phyloP scores from a whole-genome alignment of 2,113 vertebrate species.

The Labrus mixtus region DNA sequence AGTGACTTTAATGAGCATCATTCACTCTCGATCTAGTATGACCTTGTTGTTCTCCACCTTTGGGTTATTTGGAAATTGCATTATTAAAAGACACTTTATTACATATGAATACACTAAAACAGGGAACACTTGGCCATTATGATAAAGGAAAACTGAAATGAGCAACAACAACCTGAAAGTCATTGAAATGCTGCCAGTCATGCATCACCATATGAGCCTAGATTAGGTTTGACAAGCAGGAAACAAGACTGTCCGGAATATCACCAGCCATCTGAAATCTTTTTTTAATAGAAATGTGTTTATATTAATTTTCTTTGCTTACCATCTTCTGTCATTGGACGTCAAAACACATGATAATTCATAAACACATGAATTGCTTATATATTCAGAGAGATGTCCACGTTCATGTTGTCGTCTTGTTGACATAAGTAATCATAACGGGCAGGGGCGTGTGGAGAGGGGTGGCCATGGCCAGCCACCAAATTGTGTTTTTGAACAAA shows the following conservation, averaged over 20 bases:
- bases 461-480: too few relatives aligned
- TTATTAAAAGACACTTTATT: slow-evolving; percentile 26
- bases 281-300: slow-evolving; percentile 13
- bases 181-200: slow-evolving; percentile 38
- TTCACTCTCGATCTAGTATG: slow-evolving; percentile 49
- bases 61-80: slow-evolving; percentile 24
- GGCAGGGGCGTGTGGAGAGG: too few relatives aligned
- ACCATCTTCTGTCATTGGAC: slow-evolving; percentile 10
- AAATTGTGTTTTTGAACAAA: too few relatives aligned
- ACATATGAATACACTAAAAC: slow-evolving; percentile 19
- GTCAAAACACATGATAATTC: slow-evolving; percentile 21
- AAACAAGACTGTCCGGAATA: slow-evolving; percentile 30
- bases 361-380: slow-evolving; percentile 12
- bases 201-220: slow-evolving; percentile 31
- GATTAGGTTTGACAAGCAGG: slow-evolving; percentile 27
- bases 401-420: slow-evolving; percentile 25
- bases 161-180: slow-evolving; percentile 40
- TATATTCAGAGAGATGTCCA: slow-evolving; percentile 29
- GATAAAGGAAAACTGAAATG: slow-evolving; percentile 23
- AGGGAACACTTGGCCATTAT: slow-evolving; percentile 11
- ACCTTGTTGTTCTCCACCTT: slow-evolving; percentile 53
- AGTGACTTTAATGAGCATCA: slow-evolving; percentile 62
- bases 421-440: slow-evolving; percentile 31
- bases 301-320: slow-evolving; percentile 38
- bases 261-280: slow-evolving; percentile 19